Base-by-base conservation (phyloP, 2,113 vertebrate genomes). In the Boulengeromyrus knoepffleri region DNA sequence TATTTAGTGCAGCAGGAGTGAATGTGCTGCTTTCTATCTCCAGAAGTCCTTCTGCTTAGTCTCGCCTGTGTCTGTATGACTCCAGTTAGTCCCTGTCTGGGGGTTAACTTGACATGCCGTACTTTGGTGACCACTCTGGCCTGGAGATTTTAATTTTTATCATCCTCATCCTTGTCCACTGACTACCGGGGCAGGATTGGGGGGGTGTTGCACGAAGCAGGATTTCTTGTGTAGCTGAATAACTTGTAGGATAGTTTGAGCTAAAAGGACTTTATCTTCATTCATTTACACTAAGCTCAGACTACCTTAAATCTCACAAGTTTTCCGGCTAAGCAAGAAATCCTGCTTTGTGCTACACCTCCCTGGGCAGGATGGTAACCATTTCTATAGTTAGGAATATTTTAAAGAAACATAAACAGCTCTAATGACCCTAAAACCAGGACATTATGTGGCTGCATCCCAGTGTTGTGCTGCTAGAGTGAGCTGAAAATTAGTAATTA, bases 1-100 rank as follows among this genome's bases (percentile, higher is more conserved):
- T 95, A 93, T 94, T 95, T 95, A 94, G 94, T 91, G 87, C 93
- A 91, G 89, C 85, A 90, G 86, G 89, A 93, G 85, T 90, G 9
- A 92, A 93, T 80, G 91, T 91, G 42, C 88, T 86, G 85, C 77
- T 6, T 91, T 93, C 92, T 88, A 89, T 87, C 87, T 70, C 90
- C 80, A 12, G 85, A 52, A 87, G 45, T 58, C 86, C 86, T 85
- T 88, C 89, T 90, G 89, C 77, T 88, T 88, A 70, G 80, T 77
- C 27, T 53, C 12, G 19, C 88, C 19, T 85, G 47, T 42, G 53
- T 77, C 36, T 56, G 74, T 88, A 49, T 89, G 42, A 15, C 80
- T 89, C 49, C 89, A 36, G 70, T 89, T 89, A 49, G 88, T 87
- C 49, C 10, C 13, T 39, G 74, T 56, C 85, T 89, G 47, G n/a